Base-by-base conservation (phyloP, 2,797 vertebrate species). In the Micrastur ruficollis region DNA sequence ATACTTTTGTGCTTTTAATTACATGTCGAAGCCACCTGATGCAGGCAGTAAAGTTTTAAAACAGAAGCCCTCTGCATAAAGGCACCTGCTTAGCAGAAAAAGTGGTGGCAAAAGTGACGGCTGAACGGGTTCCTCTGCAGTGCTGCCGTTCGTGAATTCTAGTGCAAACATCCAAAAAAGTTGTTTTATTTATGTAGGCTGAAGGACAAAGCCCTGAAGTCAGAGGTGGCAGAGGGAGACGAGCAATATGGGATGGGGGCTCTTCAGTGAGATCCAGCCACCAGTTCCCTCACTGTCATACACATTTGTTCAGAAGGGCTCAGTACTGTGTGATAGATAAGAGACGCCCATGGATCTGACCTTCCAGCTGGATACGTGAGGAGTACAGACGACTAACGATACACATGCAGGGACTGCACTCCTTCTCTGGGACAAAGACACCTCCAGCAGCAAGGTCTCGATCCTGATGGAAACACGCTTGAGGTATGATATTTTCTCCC, bases 311-410 rank as follows among this genome's bases (percentile, higher is more conserved):
- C 4, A 7, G 78, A 56, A 90, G 52, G 26, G 29, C 44, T 71
- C 6, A 38, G 44, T 10, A 11, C 46, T 50, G 2, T 6, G 34
- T 8, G 29, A 14, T 0, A 80, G 58, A 19, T 4, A 14, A 56
- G 52, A 63, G 40, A 29, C 8, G 19, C 8, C 38, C 6, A 3
- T 0, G 0, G 59, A 31, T 6, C n/a, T 65, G 36, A 18, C 36
- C 72, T 86, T 52, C 29, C 68, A 73, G 76, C 76, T 70, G 90
- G 56, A 27, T 4, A 1, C 1, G 31, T 44, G 59, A 82, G 66
- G 34, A 68, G 55, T 2, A 38, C 1, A 46, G 55, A 8, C 20
- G 16, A 44, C 42, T 14, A 31, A 44, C 18, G n/a, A 38, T 9
- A 56, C 0, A 26, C 26, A 4, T 2, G n/a, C 44, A 53, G 49